Evolutionary conservation across 2,888 invertebrate genomes (phyloP), one percentile per base, ranked within the genome.

Genomic region (Ophion obscuratus): DNA sequence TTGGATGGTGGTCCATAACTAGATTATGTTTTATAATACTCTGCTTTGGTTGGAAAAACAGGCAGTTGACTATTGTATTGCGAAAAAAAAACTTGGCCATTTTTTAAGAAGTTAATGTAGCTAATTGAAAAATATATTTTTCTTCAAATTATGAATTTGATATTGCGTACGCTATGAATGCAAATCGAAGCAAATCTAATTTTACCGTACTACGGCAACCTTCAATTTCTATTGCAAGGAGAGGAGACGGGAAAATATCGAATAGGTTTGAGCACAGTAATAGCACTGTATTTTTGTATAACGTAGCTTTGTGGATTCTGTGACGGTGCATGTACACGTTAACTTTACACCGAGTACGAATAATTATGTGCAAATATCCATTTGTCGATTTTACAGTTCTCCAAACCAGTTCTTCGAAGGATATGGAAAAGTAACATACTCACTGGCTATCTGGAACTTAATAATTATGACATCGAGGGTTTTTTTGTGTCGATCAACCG

Each of bases 351-450:
- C 7, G 61, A 24, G 44, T 74, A 40, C 40, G 61, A 7, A 31
- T 74, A 11, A 61, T 61, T 62, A 44, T 61, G 24, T 14, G 17
- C 17, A 14, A 74, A 74, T 44, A 44, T 61, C 36, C 11, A 74
- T 40, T 11, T 7, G 62, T 62, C 44, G 61, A 62, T 74, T 61
- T 61, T 47, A 14, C 61, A 61, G 53, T 40, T 40, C 61, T 40
- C 20, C 9, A 77, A 77, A 77, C 66, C 76, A 31, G 76, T 77
- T 67, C 11, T 67, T 44, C 62, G 64, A 77, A 67, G 67, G 47
- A 57, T 77, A 66, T 66, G 53, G 14, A 67, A 53, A 66, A 77
- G 53, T 77, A 57, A 77, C 10, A 77, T 47, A 44, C 24, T 75
- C 75, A 36, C 75, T 67, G 31, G 57, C 66, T 61, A 74, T 74